Base-by-base conservation (phyloP, 2,113 vertebrate genomes). In the Diadophis punctatus region DNA sequence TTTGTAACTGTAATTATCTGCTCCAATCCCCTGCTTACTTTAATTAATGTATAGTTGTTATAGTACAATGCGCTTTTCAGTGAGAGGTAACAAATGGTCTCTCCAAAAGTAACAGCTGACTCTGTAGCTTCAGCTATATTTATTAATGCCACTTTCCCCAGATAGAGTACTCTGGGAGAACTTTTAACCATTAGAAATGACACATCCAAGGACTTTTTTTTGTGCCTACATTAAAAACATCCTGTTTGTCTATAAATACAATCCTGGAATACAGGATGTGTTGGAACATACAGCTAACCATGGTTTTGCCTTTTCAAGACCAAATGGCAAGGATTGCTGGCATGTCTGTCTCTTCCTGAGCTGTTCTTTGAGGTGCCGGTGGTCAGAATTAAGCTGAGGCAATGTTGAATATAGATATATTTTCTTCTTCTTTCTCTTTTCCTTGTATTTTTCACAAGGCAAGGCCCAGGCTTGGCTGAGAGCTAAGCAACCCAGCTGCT, bases 31-130 rank as follows among this genome's bases (percentile, higher is more conserved):
- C 74, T 93, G 87, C 56, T 96, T 96, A 95, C 86, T 23, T 95
- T 97, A 97, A 97, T 96, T 97, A 97, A 96, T 96, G 93, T 93
- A 92, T 96, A 94, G 92, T 96, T 94, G 74, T 95, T 94, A 94
- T 95, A 89, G 80, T 94, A 96, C 95, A 60, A 96, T 95, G 89
- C 60, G 7, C 25, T 90, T 97, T 80, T 96, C 80, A 94, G 88
- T 94, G 56, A 92, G 90, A 93, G 60, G 92, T 94, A 97, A 93
- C 63, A 91, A 96, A 88, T 8, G 92, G 95, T 52, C 34, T 53
- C 94, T 94, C 74, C 93, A 95, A 53, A n/a, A 93, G 80, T 86
- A 89, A 86, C 89, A 90, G 89, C 93, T 95, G 92, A 96, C 94
- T 46, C 86, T 94, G 95, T 90, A 93, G 2, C 39, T 92, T 80